Conservation (phyloP, 1,140 invertebrate genomes). For the Archegozetes longisetosus region DNA sequence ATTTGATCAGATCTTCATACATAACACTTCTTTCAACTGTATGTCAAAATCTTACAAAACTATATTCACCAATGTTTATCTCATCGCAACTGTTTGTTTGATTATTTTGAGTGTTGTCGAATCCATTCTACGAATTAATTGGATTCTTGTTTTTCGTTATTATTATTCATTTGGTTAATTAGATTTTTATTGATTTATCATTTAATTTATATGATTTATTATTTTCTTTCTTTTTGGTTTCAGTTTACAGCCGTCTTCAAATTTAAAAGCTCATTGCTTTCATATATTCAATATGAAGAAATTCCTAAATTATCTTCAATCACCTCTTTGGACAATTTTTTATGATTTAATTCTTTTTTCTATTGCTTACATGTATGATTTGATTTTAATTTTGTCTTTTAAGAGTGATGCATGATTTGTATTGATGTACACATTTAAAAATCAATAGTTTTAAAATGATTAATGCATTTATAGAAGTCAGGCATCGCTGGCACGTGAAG, state of each 20-base stretch:
- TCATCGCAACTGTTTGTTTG: neutral
- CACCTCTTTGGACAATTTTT: constrained; percentile 20
- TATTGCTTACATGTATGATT: constrained; percentile 21
- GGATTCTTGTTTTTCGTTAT: no score
- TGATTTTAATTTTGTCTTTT: constrained; percentile 13
- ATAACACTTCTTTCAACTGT: neutral
- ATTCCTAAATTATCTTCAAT: constrained; percentile 17
- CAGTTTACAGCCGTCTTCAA: neutral
- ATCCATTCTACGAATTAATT: neutral
- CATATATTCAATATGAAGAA: constrained; percentile 16
- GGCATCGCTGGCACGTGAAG: constrained; percentile 82
- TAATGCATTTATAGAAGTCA: constrained; percentile 43
- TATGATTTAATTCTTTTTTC: constrained; percentile 22
- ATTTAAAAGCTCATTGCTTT: constrained; percentile 16
- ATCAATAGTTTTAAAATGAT: neutral
- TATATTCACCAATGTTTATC: neutral
- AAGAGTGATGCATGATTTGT: neutral
- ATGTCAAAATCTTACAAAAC: neutral
- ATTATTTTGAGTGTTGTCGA: neutral
- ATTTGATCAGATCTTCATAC: neutral
- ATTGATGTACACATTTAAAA: neutral
- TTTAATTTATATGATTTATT: no score
- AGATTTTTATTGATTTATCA: no score
- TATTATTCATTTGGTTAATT: no score
- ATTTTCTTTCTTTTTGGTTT: constrained; percentile 11